Evolutionary conservation across 2,888 invertebrate genomes (phyloP), one percentile per base, ranked within the genome.

Genomic region (Drosophila falleni): DNA sequence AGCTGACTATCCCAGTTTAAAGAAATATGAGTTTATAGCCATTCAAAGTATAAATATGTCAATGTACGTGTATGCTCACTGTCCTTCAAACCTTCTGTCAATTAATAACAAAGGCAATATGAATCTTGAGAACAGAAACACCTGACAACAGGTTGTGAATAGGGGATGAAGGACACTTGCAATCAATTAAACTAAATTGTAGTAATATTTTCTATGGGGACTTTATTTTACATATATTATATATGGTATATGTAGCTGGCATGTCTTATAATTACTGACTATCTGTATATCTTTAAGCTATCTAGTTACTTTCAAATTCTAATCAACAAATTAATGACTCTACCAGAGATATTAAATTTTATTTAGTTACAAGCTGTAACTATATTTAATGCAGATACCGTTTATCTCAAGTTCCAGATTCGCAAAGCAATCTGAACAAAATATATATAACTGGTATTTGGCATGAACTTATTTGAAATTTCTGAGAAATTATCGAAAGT

Each of bases 151-250:
- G 65, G 53, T 44, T 53, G 54, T 13, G 31, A 16, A 5, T 1
- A 8, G 54, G 10, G 9, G 31, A n/a, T 9, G 49, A 55, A 74
- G 49, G 63, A 61, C 81, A 77, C 80, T 72, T 72, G 84, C 74
- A 67, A 74, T 74, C 87, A 83, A 89, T 89, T 77, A 87, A 83
- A 80, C 65, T 83, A 71, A 77, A 83, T 87, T 83, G 70, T 78
- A 75, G 66, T 73, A 78, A 66, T 66, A 66, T 66, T 65, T 59
- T 51, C 50, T 53, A 59, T 60, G 49, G 65, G 16, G 15, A 68
- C 53, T 69, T 55, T 33, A 33, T 73, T 65, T 16, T 41, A 41
- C 19, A 41, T 29, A 61, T 37, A 41, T 66, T 49, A 64, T 50
- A 54, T 58, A 55, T 16, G 37, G 6, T 58, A 63, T 58, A 60